phyloP scores from a whole-genome alignment of 2,797 vertebrate genomes.

The Mycteria americana region DNA sequence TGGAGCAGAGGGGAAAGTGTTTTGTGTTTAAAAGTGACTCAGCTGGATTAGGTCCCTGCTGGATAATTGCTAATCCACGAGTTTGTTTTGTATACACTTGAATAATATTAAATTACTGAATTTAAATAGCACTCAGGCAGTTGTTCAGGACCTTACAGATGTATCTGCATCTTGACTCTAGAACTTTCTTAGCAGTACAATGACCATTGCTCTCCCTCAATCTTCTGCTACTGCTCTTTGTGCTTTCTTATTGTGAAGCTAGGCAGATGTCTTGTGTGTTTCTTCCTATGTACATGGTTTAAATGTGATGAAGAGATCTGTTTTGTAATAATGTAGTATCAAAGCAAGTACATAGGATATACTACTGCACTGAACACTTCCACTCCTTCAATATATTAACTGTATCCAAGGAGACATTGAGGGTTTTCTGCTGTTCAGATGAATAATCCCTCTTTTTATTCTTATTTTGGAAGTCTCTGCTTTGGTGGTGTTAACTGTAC shows the following conservation, averaged over 20 bases:
- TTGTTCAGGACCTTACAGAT: not conserved
- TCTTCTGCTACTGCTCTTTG: not conserved
- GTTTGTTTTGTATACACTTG: not conserved
- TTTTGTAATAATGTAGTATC: not conserved
- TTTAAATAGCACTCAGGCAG: not conserved
- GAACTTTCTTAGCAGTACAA: not conserved
- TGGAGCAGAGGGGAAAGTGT: not conserved
- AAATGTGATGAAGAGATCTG: not conserved
- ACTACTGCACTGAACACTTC: not conserved
- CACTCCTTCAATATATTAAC: not conserved
- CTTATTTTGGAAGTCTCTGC: not conserved
- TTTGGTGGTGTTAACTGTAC: not conserved
- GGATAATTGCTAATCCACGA: not conserved
- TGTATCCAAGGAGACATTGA: not conserved
- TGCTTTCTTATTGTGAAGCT: not conserved
- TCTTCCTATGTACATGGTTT: not conserved
- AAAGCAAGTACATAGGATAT: not conserved
- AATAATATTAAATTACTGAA: not conserved
- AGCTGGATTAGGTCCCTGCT: not conserved
- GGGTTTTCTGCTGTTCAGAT: not conserved
- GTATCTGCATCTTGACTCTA: not conserved
- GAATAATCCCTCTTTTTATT: not conserved
- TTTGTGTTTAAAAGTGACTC: not conserved
- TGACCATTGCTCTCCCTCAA: not conserved
- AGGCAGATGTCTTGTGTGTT: not conserved